Evolutionary conservation across 2,113 vertebrate species (phyloP), one percentile per base, ranked within the genome.

Genomic region (Rattus rattus): DNA sequence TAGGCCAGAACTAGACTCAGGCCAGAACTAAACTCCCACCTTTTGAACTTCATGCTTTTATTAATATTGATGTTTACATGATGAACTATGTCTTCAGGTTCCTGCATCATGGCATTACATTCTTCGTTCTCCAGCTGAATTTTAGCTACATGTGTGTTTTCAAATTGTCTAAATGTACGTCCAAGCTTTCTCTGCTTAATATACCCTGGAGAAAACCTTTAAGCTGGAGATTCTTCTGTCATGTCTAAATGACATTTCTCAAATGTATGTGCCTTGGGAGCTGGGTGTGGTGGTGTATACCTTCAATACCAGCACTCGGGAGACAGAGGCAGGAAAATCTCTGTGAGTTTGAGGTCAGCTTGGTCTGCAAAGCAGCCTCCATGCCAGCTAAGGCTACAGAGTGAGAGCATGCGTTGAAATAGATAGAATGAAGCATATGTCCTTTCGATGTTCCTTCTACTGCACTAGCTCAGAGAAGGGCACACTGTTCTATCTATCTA

Each of bases 1-100:
- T 22, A 94, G 52, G 12, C 54, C 73, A 95, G 76, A 65, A 49
- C 2, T 76, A 88, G 92, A 47, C n/a, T n/a, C n/a, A 94, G 52
- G 12, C 54, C 73, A 95, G 76, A 65, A 49, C 2, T 76, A 88
- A 92, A 47, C n/a, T 39, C 43, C 52, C 33, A 39, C 54, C 30
- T 88, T 91, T 88, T 75, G 69, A 56, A 84, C 5, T 33, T 59
- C 47, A 39, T 33, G 24, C 36, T 72, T 59, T 63, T 49, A 19
- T 65, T 81, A 30, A 73, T 89, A 33, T 67, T 80, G 69, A 75
- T 5, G 65, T 83, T 70, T 14, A 14, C 81, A 90, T 49, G 47
- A 19, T 63, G 39, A 69, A n/a, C 43, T 2, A 11, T 36, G 24
- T 70, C 59, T 94, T 92, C 36, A 75, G 30, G 61, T 6, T 43